These are phyloP conservation scores for Spongia lamella DNA, from an alignment of 37 sponge, comb jelly and placozoan genomes.

Conservation along the genomic window DNA sequence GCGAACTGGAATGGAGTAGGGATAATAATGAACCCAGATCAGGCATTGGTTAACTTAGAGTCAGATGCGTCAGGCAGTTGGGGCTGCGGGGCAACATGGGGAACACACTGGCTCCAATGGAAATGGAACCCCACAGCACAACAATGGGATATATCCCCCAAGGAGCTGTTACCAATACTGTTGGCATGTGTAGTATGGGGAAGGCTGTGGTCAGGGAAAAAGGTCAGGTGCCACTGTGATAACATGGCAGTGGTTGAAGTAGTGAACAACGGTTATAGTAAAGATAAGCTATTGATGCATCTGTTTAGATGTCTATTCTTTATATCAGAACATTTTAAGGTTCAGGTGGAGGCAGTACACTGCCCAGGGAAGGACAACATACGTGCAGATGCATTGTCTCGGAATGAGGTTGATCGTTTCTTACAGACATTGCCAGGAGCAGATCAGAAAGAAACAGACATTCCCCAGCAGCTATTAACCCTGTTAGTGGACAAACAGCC, in stretches of 20 bases:
- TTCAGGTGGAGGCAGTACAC: constrained; percentile 29
- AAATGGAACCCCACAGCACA: no score
- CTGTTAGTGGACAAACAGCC: background rate
- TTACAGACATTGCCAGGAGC: background rate
- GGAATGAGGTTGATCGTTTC: no score
- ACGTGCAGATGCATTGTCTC: constrained; percentile 45
- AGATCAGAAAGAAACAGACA: background rate
- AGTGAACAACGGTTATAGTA: constrained; percentile 8
- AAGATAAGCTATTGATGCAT: constrained; percentile 20
- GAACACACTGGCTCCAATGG: constrained; percentile 39
- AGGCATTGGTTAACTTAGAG: no score
- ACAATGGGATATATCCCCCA: no score
- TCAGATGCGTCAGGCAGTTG: constrained; percentile 29
- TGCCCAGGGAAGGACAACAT: constrained; percentile 38
- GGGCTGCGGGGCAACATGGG: constrained; percentile 27
- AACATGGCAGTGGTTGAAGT: constrained; percentile 27
- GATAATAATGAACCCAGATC: no score
- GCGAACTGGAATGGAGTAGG: no score
- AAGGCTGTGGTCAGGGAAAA: background rate
- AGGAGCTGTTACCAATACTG: constrained; percentile 38
- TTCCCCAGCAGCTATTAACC: constrained; percentile 22
- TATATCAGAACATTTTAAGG: constrained; percentile 11
- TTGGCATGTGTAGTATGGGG: constrained; percentile 27
- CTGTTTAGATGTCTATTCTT: constrained; percentile 43
- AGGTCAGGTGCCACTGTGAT: constrained; percentile 13